Evolutionary conservation across 2,797 vertebrate genomes (phyloP), one percentile per base, ranked within the genome.

Genomic region (Anguilla pacifica): DNA sequence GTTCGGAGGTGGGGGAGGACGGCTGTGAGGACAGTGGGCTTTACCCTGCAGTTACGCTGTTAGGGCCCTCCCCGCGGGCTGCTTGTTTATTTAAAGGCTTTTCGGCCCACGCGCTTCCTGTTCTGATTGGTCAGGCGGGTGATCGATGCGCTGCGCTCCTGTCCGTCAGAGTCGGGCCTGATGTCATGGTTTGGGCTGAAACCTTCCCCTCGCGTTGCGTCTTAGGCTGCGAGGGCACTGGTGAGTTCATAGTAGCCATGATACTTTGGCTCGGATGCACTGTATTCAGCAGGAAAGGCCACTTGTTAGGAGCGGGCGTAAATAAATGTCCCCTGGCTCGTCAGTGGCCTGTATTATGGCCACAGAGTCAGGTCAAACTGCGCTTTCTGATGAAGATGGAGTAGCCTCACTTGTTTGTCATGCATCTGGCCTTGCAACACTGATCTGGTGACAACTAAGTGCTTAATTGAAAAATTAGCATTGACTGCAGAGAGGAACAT

Each of bases 11-110:
- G 91, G 74, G 89, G 91, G 92, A 91, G 79, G 77, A 11, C 77
- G 31, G 10, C 25, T 10, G 22, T 10, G 79, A 82, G 79, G 92
- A 93, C 90, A 90, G 90, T 90, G 35, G 82, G 82, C 90, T 94
- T 93, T 93, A 94, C 93, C 91, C 83, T 19, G 43, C 61, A 39
- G 59, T 83, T 74, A 79, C 53, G 70, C 55, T 83, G 39, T 79
- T 22, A 43, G n/a, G 53, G 31, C n/a, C 55, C 28, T 59, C 15
- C 25, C 15, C 74, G 9, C 15, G 57, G 31, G 22, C 28, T 2
- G 46, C 5, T 13, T 67, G 46, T 72, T 64, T 86, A 43, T 74
- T 49, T 72, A 86, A 82, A 51, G 79, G 46, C 46, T 72, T 51
- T 86, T 67, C 39, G 6, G 51, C 53, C 82, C 53, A 31, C 46